Evolutionary conservation across 1,140 invertebrate species (phyloP).

Genomic region (Euschistus heros): DNA sequence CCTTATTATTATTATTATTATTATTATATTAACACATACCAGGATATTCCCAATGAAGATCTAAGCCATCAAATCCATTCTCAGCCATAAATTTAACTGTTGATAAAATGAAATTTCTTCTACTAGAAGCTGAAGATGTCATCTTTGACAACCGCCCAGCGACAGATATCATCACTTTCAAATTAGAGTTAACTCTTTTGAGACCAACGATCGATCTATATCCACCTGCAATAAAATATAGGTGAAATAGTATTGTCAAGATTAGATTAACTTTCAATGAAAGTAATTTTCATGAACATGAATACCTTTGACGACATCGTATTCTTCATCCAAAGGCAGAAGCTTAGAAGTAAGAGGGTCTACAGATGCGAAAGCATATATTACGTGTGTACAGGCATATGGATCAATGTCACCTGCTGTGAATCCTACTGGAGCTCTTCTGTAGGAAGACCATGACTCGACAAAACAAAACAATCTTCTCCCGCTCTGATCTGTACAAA

Average conservation of each 20-base stretch:
- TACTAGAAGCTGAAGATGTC: conserved; percentile 32
- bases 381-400: conserved; percentile 63
- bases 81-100: conserved; percentile 41
- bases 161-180: conserved; percentile 41
- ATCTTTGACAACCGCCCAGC: conserved; percentile 42
- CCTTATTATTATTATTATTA: no score
- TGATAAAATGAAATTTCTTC: conserved; percentile 41
- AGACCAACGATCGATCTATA: conserved; percentile 43
- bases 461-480: conserved; percentile 48
- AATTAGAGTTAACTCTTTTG: conserved; percentile 41
- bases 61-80: conserved; percentile 49
- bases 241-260: not conserved
- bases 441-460: conserved; percentile 51
- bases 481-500: conserved; percentile 17
- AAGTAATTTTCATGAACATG: not conserved
- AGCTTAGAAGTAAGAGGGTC: conserved; percentile 50
- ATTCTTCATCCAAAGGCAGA: conserved; percentile 42
- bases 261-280: not conserved
- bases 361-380: conserved; percentile 65
- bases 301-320: conserved; percentile 45
- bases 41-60: conserved; percentile 49
- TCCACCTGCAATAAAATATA: conserved; percentile 37
- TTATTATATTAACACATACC: conserved; percentile 32
- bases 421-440: conserved; percentile 54
- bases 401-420: conserved; percentile 54